phyloP scores from a whole-genome alignment of 2,113 vertebrate species.

The Chunga burmeisteri region DNA sequence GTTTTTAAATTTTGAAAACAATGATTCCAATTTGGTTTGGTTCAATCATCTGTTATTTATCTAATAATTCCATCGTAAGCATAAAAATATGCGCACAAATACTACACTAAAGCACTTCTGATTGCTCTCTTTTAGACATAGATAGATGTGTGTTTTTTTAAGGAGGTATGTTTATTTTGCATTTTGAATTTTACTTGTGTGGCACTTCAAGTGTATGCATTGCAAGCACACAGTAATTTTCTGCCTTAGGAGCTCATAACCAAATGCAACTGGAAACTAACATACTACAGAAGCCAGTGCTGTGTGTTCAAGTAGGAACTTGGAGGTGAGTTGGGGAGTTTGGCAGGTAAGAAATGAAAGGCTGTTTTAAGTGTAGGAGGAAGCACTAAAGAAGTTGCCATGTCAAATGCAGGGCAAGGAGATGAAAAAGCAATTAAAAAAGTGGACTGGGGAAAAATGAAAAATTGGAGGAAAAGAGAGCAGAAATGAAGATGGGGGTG shows the following conservation, averaged over 20 bases:
- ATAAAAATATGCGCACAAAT: background rate
- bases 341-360: background rate
- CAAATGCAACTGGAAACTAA: background rate
- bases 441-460: background rate
- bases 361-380: background rate
- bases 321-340: background rate
- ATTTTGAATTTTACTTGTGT: background rate
- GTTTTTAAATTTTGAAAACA: background rate
- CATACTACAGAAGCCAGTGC: background rate
- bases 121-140: background rate
- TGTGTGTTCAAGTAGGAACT: background rate
- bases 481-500: background rate
- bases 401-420: background rate
- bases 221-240: background rate
- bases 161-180: background rate
- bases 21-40: background rate
- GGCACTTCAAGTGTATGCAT: rapidly evolving
- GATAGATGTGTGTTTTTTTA: background rate
- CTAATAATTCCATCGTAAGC: background rate
- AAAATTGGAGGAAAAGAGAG: background rate
- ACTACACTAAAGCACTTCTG: background rate
- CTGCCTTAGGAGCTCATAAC: background rate
- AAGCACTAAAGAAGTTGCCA: background rate
- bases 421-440: background rate
- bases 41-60: background rate